Conservation (phyloP, 2,113 vertebrate species). For the Tor tambroides region DNA sequence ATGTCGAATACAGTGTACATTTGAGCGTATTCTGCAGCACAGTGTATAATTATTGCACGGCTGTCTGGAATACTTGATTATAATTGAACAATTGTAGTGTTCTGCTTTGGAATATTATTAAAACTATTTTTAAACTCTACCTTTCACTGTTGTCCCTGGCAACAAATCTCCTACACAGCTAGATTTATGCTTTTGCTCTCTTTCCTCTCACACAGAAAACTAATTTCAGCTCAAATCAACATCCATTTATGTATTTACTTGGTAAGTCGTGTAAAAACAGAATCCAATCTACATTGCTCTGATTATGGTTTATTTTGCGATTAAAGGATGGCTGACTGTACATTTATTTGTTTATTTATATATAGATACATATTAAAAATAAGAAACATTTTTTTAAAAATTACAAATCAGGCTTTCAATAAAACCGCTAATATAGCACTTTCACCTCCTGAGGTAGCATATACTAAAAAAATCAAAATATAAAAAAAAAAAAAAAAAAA, state of each 20-base stretch:
- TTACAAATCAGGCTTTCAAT: no score
- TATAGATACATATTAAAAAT: no score
- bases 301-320: neutral
- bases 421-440: no score
- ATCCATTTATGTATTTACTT: neutral
- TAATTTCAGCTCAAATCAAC: neutral
- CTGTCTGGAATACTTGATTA: neutral
- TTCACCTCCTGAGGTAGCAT: no score
- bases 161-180: neutral
- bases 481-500: no score
- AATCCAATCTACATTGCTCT: neutral
- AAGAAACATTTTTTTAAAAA: no score
- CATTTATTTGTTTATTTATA: no score
- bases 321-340: no score
- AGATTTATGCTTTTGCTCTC: neutral
- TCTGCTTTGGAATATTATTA: neutral
- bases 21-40: neutral
- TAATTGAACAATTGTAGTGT: neutral
- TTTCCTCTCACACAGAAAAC: neutral
- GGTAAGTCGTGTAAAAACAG: neutral
- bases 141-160: neutral
- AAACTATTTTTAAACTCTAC: neutral
- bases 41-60: neutral
- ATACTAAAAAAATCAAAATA: no score
- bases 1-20: neutral